Base-by-base conservation (phyloP, 2,888 invertebrate genomes). In the Drosophila planitibia region DNA sequence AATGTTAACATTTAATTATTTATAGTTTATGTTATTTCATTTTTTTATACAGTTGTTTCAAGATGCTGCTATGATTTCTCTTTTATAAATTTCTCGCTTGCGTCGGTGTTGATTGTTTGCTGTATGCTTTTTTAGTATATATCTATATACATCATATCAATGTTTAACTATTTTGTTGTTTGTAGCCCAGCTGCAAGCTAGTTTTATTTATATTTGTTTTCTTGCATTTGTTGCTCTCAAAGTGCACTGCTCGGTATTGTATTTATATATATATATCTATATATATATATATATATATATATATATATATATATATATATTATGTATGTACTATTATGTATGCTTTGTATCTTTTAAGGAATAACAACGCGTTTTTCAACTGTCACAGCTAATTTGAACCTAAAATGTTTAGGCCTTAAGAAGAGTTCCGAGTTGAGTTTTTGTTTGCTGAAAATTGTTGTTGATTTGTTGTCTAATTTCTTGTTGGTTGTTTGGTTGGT, bases 311-410 rank as follows among this genome's bases (percentile, higher is more conserved):
- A 1, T 39, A 22, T 58, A 4, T 35, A 35, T 35, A 14, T 14
- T 35, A 35, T 35, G 35, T 5, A 14, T 14, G 35, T 14, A 35
- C 22, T 41, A 39, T 28, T 60, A 28, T 37, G 52, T 30, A 41
- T 62, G 39, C 53, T 47, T 41, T 51, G 22, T 35, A 22, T 72
- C 41, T 74, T 14, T 22, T 55, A 51, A 30, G 33, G 51, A 51
- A 32, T 53, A 74, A 78, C 74, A 62, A 74, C 65, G 74, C 77
- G 81, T 70, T 76, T 80, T 73, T 76, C 68, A 79, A 68, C 69
- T 80, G 83, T 83, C 82, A 89, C 85, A 86, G 89, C 79, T 79
- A 88, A 86, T 88, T 90, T 85, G 70, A 78, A 74, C 69, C 79
- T 78, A 78, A 78, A 55, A 78, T 83, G 74, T 63, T 72, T 73